These are phyloP conservation scores for Bombyx huttoni DNA, from an alignment of 2,888 invertebrate genomes.

Conservation along the genomic window DNA sequence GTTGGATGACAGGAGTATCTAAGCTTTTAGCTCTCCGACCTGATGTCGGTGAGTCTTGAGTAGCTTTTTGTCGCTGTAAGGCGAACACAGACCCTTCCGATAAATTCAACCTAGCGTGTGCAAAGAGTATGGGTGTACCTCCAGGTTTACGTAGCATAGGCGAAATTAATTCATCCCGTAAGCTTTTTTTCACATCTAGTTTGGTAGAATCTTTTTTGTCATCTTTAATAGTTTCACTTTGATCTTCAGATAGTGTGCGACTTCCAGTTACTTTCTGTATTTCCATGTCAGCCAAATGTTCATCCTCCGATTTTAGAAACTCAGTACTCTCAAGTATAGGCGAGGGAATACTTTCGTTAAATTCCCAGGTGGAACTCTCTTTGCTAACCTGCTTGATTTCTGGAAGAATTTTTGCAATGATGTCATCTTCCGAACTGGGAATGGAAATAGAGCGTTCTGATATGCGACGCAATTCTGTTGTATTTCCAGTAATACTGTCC, in stretches of 20 bases:
- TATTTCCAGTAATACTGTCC: constrained; percentile 75
- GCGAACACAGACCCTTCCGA: constrained; percentile 89
- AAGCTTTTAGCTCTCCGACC: constrained; percentile 86
- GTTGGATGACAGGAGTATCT: constrained; percentile 86
- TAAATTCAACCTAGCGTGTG: constrained; percentile 83
- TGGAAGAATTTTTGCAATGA: constrained; percentile 71
- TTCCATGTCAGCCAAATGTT: constrained; percentile 67
- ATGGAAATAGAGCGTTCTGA: constrained; percentile 83
- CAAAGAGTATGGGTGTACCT: constrained; percentile 84
- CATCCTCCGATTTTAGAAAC: constrained; percentile 73
- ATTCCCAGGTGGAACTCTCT: constrained; percentile 74
- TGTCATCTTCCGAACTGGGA: constrained; percentile 82
- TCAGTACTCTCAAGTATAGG: constrained; percentile 75
- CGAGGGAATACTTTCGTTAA: constrained; percentile 76
- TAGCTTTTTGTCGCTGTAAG: constrained; percentile 82
- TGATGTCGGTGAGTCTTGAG: constrained; percentile 80
- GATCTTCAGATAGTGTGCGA: constrained; percentile 40
- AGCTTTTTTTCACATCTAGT: constrained; percentile 61
- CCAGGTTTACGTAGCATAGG: constrained; percentile 80
- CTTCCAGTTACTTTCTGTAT: constrained; percentile 69
- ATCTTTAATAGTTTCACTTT: constrained; percentile 28
- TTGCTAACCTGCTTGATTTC: constrained; percentile 61
- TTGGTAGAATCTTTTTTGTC: constrained; percentile 36
- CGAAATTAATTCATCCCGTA: constrained; percentile 78
- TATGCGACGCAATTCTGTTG: constrained; percentile 78